Base-by-base conservation (phyloP, 2,888 invertebrate genomes). In the Protodeltote pygarga region DNA sequence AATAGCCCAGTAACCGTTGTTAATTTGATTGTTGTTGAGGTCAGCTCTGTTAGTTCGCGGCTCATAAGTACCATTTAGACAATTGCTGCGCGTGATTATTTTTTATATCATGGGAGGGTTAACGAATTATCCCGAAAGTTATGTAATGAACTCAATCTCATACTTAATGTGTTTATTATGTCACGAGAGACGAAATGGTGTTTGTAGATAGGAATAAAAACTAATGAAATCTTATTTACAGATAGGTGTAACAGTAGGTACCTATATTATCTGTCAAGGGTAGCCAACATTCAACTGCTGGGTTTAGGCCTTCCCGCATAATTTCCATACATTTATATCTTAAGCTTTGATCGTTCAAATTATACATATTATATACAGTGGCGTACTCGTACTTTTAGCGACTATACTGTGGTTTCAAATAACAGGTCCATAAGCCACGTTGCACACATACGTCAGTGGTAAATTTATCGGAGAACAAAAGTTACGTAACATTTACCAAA, bases 21-120 rank as follows among this genome's bases (percentile, higher is more conserved):
- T 58, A 52, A 53, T 53, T 58, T 46, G 16, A 53, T 41, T 52
- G 33, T 41, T 52, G 33, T 38, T 25, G 31, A 32, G 23, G 15
- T 34, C 6, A 27, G 14, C 16, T 13, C 21, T 45, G 40, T 40
- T 31, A 25, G 23, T 29, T 47, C 4, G 31, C 31, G 38, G 23
- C 47, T 32, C 38, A 37, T 59, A 51, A 60, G 34, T 39, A 32
- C 45, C 35, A 19, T 37, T 59, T 27, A n/a, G 13, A 1, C 13
- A 13, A 11, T 23, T 28, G 19, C 25, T 17, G 27, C 33, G 21
- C 19, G 40, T 41, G 16, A 45, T 51, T 45, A 51, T 38, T 60
- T 60, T 50, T 52, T 31, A 38, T 42, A 28, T 42, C 10, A 31
- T 17, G 3, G 33, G 13, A 21, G 11, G 5, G 17, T 41, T 9